Conservation (phyloP, 2,888 invertebrate species). For the Agriotes lineatus region DNA sequence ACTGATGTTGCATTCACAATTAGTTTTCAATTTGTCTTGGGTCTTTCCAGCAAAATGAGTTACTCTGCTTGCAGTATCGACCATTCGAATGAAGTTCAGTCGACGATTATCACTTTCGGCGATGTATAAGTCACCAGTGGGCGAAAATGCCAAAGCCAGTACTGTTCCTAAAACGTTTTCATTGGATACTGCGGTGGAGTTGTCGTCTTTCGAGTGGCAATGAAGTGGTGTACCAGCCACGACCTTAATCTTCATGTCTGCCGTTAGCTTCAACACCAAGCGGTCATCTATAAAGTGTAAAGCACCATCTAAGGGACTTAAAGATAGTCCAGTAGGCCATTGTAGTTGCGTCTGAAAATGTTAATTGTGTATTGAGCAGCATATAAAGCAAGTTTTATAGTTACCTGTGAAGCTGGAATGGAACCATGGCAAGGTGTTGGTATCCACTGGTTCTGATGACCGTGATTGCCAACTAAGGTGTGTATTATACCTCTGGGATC, state of each 20-base stretch:
- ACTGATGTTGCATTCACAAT: conserved; percentile 73
- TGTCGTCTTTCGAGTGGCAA: conserved; percentile 74
- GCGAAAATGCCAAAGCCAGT: conserved; percentile 89
- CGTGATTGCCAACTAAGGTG: conserved; percentile 95
- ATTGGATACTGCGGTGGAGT: conserved; percentile 53
- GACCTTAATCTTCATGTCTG: conserved; percentile 91
- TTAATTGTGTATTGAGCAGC: neutral
- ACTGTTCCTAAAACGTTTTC: conserved; percentile 79
- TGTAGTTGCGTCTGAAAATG: conserved; percentile 82
- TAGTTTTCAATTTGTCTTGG: conserved; percentile 68
- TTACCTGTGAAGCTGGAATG: conserved; percentile 83
- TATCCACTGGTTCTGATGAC: conserved; percentile 94
- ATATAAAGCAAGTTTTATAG: neutral
- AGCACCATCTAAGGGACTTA: conserved; percentile 94
- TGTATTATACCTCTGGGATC: conserved; percentile 92
- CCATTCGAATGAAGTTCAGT: conserved; percentile 84
- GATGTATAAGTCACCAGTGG: conserved; percentile 91
- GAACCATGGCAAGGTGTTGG: conserved; percentile 93
- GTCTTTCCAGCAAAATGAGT: conserved; percentile 93
- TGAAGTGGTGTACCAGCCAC: conserved; percentile 96
- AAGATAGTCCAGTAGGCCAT: conserved; percentile 97
- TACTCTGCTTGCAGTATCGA: conserved; percentile 91
- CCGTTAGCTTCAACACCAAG: conserved; percentile 90
- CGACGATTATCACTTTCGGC: conserved; percentile 93
- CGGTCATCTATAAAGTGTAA: conserved; percentile 97